Evolutionary conservation across 2,113 vertebrate genomes (phyloP), one percentile per base, ranked within the genome.

Genomic region (Chaenogobius annularis): DNA sequence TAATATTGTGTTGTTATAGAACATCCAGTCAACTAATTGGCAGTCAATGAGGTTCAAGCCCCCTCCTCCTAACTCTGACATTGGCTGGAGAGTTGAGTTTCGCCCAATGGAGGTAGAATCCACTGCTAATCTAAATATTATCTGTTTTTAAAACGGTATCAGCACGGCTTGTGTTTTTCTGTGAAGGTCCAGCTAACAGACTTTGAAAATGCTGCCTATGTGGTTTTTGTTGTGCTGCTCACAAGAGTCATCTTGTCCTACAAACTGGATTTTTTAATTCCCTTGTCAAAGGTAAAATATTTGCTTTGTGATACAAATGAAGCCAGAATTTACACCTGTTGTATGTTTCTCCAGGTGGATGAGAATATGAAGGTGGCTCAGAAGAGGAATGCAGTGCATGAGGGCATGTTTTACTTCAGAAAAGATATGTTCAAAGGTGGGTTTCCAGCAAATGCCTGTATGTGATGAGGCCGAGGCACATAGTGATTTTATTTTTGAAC

Each of bases 11-110:
- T 52, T 72, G 37, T 91, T 92, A 22, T 72, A 99, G 98, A 99
- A 98, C 85, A 94, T 99, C 83, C 98, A 99, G 78, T 99, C 98
- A 44, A 99, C 97, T 82, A 99, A 99, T 82, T 99, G 98, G 98
- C 98, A 99, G 92, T 98, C 97, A 0, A 99, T 99, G 98, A 94
- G 98, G 89, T 99, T 99, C 85, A 99, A 99, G 82, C 98, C 97
- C 8, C 98, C 98, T 11, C 98, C 98, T 86, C 97, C 98, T 35
- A 98, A 99, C 91, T 99, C 98, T 7, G 97, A 99, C 69, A 99
- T 99, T 58, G 98, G 98, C 58, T 99, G 98, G 98, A 96, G 98
- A 91, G 98, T 99, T 3, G 98, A 99, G 85, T 99, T 99, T 77
- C 94, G 97, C 69, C 97, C 97, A 50, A 97, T 98, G 97, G 97